phyloP scores from a whole-genome alignment of 2,888 invertebrate genomes.

The Leuctra nigra region DNA sequence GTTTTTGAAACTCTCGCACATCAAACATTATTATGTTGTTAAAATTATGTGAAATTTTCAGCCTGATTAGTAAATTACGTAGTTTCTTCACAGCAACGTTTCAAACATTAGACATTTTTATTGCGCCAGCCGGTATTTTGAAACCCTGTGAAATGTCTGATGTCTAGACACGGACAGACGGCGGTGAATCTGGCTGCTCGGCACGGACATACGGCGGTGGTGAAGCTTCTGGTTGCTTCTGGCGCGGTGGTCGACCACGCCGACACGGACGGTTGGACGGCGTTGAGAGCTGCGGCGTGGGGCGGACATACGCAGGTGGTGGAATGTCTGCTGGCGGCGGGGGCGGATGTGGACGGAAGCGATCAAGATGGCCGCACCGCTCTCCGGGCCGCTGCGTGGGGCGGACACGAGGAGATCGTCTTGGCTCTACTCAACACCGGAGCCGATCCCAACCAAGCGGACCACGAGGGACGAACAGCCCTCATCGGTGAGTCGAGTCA shows the following conservation, averaged over 20 bases:
- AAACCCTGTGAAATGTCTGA: not conserved
- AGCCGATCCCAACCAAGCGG: constrained; percentile 73
- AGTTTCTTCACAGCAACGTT: too few species aligned
- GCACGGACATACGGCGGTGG: constrained; percentile 67
- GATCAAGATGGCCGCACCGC: constrained; percentile 87
- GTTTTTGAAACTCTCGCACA: too few species aligned
- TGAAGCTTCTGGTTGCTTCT: constrained; percentile 53
- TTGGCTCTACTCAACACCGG: constrained; percentile 60
- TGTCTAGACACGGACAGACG: constrained; percentile 63
- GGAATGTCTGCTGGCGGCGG: constrained; percentile 66
- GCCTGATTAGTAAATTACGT: too few species aligned
- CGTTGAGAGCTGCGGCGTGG: constrained; percentile 89
- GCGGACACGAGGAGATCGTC: constrained; percentile 82
- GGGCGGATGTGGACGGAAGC: constrained; percentile 79
- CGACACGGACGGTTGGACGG: constrained; percentile 85
- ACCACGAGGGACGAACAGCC: constrained; percentile 87
- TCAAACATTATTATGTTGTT: too few species aligned
- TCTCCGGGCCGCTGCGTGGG: constrained; percentile 87
- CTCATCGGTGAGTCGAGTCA: constrained; percentile 55
- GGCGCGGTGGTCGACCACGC: constrained; percentile 69
- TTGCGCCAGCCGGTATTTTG: not conserved
- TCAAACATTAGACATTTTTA: too few species aligned
- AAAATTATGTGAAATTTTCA: too few species aligned
- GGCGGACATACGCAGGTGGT: constrained; percentile 89
- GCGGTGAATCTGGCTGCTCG: constrained; percentile 79